These are phyloP conservation scores for Antennarius striatus DNA, from an alignment of 2,113 vertebrate species.

Conservation along the genomic window DNA sequence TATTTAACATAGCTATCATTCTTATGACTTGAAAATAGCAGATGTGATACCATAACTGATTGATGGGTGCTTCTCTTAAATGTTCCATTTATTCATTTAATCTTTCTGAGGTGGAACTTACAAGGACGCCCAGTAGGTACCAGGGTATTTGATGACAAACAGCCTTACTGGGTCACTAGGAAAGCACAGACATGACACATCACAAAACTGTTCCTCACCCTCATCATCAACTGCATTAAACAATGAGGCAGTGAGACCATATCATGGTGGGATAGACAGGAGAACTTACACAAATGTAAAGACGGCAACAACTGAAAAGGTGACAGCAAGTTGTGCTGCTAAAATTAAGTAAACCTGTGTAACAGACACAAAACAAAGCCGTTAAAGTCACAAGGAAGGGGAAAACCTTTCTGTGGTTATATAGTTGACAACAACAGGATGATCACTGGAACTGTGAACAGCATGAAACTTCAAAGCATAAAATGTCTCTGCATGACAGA, in stretches of 20 bases:
- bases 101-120: conserved; percentile 76
- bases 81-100: not conserved
- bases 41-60: not conserved
- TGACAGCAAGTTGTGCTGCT: conserved; percentile 86
- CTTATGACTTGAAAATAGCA: not conserved
- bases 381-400: not conserved
- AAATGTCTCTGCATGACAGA: not conserved
- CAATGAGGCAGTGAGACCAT: not conserved
- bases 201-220: not conserved
- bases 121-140: conserved; percentile 88
- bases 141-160: conserved; percentile 80
- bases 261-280: not conserved
- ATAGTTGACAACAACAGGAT: not conserved
- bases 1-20: not conserved
- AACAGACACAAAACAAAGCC: conserved; percentile 38
- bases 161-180: conserved; percentile 76
- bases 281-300: conserved; percentile 86
- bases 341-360: conserved; percentile 92
- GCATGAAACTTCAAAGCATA: not conserved
- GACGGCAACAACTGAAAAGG: conserved; percentile 84
- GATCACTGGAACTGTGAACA: not conserved
- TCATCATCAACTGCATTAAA: not conserved
- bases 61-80: not conserved
- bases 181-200: conserved; percentile 34
- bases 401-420: not conserved